Conservation (phyloP, 2,888 invertebrate genomes). For the Auanema sp. region DNA sequence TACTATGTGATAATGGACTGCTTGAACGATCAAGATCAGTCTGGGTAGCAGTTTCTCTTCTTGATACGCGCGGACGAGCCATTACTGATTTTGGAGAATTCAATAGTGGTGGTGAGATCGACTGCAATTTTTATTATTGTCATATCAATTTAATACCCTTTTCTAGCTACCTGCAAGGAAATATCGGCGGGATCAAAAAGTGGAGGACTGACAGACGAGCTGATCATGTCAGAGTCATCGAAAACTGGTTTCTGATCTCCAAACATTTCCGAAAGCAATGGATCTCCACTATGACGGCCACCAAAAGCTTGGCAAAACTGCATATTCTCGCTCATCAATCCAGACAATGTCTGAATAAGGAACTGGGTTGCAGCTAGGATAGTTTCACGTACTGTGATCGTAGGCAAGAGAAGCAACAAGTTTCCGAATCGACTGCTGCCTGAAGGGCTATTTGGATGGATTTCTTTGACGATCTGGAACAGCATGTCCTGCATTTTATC, state of each 20-base stretch:
- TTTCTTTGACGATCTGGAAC: constrained; percentile 63
- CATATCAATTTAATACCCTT: neutral
- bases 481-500: constrained; percentile 62
- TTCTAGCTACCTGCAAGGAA: constrained; percentile 38
- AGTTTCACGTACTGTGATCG: constrained; percentile 50
- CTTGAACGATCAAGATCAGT: constrained; percentile 26
- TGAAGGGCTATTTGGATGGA: constrained; percentile 50
- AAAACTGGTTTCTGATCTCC: constrained; percentile 44
- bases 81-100: constrained; percentile 13
- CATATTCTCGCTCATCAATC: constrained; percentile 63
- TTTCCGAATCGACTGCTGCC: constrained; percentile 62
- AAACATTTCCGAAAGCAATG: constrained; percentile 62
- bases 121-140: constrained; percentile 12
- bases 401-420: constrained; percentile 57
- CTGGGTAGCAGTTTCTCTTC: constrained; percentile 31
- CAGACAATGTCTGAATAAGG: constrained; percentile 56
- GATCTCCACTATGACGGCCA: constrained; percentile 48
- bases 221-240: constrained; percentile 37
- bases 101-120: constrained; percentile 20
- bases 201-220: constrained; percentile 47
- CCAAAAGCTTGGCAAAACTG: constrained; percentile 60
- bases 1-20: constrained; percentile 11
- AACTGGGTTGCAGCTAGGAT: neutral
- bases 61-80: constrained; percentile 17
- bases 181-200: constrained; percentile 61